Evolutionary conservation across 2,888 invertebrate genomes (phyloP), one percentile per base, ranked within the genome.

Genomic region (Agrotis exclamationis): DNA sequence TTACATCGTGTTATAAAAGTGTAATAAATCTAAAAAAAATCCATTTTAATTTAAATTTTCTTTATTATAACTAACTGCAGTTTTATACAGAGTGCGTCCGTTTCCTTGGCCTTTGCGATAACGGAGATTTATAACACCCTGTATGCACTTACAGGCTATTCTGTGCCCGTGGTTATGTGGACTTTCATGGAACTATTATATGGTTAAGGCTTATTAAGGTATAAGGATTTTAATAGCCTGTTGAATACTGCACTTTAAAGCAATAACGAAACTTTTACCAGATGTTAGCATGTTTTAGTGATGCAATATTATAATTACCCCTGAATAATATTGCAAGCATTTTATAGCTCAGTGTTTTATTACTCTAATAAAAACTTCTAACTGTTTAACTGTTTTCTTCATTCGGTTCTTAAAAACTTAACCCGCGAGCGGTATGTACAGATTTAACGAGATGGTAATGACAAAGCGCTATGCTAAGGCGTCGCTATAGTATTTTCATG

Each of bases 51-150:
- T n/a, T 20, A 7, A 28, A 74, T 70, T 77, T 63, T 2, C 51
- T 50, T 76, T 5, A 58, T 39, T 53, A 45, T 33, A 51, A 11
- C 3, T 16, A 33, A 39, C 63, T 22, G 44, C 22, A 28, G 22
- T 63, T 63, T 24, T 45, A 45, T 50, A 48, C 2, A 51, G 2
- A 0, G 13, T 44, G 53, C 22, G 2, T 44, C 33, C 18, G 9
- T 50, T 65, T 53, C 47, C 22, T 45, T 62, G 57, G 44, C 57
- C 33, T 70, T 53, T 33, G 18, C 16, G 16, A 65, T 64, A 62
- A 58, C 24, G 2, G 16, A 57, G 48, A 68, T 73, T 79, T 79
- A 79, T 68, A 54, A 65, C 20, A 28, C 13, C 16, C 24, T 22
- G 9, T 51, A 48, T 48, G 54, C 13, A 54, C 13, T 48, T 58